phyloP scores from a whole-genome alignment of 2,888 invertebrate genomes.

The Myopa tessellatipennis region DNA sequence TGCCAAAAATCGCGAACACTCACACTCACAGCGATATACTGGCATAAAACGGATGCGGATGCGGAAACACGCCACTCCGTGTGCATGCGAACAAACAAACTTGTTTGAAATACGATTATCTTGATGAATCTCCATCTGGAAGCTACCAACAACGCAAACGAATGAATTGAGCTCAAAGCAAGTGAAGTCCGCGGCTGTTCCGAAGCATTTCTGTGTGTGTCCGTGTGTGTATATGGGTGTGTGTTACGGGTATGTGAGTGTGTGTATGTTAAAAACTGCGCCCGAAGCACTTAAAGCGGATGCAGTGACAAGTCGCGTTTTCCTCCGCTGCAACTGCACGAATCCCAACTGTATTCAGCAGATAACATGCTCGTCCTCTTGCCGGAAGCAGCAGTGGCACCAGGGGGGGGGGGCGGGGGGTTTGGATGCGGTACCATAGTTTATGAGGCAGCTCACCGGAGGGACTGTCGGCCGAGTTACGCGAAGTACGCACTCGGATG shows the following conservation, averaged over 20 bases:
- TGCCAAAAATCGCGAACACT: not conserved
- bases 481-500: too few species aligned
- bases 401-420: too few species aligned
- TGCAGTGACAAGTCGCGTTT: not conserved
- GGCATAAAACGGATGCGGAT: not conserved
- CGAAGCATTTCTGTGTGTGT: too few species aligned
- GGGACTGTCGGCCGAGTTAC: too few species aligned
- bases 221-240: too few species aligned
- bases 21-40: not conserved
- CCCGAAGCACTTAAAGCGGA: not conserved
- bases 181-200: not conserved
- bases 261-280: not conserved
- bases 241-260: not conserved
- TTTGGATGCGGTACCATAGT: too few species aligned
- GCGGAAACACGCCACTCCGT: not conserved
- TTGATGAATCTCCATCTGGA: constrained; percentile 64
- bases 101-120: constrained; percentile 64
- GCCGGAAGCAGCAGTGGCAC: too few species aligned
- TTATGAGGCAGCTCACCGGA: too few species aligned
- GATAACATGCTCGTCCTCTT: not conserved
- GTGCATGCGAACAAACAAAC: constrained; percentile 55
- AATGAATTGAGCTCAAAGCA: not conserved
- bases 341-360: not conserved
- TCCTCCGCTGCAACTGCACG: not conserved
- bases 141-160: not conserved